A percentile compares a stretch with the other conserved stretches of the same genome.
Conservation (phyloP, 2,797 vertebrate species). For the Sebastes hubbsi region DNA sequence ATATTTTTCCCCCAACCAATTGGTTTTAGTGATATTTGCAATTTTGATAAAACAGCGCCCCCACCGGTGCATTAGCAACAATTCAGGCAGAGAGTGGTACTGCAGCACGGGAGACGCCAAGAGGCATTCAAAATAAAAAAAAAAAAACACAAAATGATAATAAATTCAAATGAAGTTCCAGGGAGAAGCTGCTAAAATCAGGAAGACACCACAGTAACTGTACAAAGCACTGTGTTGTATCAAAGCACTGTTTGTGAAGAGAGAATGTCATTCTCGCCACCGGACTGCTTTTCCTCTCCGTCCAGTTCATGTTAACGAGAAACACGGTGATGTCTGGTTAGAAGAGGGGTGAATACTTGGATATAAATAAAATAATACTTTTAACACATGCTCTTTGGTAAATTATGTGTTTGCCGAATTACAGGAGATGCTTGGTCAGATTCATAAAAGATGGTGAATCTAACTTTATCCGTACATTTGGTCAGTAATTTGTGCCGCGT, state of each 20-base stretch:
- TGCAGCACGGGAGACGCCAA: background rate
- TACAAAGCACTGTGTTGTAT: background rate
- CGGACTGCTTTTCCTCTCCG: no score
- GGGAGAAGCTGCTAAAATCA: background rate
- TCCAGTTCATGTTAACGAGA: background rate
- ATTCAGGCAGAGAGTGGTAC: no score
- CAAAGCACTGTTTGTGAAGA: background rate
- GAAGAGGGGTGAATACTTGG: background rate
- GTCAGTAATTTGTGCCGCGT: background rate
- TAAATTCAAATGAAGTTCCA: background rate
- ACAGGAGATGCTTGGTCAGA: background rate
- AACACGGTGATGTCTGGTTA: background rate
- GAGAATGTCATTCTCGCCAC: background rate
- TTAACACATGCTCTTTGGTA: background rate
- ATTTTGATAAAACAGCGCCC: no score
- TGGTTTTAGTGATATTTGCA: no score
- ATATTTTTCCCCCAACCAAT: no score
- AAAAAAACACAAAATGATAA: fast-evolving
- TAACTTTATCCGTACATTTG: background rate
- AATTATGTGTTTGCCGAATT: background rate
- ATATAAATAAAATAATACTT: background rate
- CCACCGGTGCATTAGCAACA: no score
- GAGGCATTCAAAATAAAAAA: background rate
- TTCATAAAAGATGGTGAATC: background rate
- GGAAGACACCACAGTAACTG: background rate